Base-by-base conservation (phyloP, 2,797 vertebrate genomes). In the Tokudaia tokunoshimensis region DNA sequence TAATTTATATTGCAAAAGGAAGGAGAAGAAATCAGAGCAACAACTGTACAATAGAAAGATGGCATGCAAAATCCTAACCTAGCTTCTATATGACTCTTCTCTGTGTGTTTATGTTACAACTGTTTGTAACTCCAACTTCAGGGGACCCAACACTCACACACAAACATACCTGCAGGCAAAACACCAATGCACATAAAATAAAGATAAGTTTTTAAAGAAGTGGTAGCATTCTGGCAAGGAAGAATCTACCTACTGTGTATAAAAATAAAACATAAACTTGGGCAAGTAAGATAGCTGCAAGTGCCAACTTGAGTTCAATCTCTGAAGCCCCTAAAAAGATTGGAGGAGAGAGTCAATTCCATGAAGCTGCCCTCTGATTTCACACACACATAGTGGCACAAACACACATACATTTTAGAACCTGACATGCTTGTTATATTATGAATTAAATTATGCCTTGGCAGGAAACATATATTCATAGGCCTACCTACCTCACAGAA, bases 381-480 rank as follows among this genome's bases (percentile, higher is more conserved):
- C 29, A 44, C 65, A 84, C 41, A 65, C 29, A 65, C 5, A 37
- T 1, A 0, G 9, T 61, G 24, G 24, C 57, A 83, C 24, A 83
- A 37, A 41, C 11, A 84, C 29, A 44, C 9, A 63, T 6, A 83
- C 9, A 41, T 34, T 65, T 65, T 44, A 84, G 67, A 55, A 87
- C 13, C 15, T 72, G 47, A 94, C 47, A 63, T 24, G 6, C n/a
- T 95, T 14, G 26, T 34, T 87, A 15, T 34, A 29, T 80, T 37
- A 34, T 84, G 15, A 55, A 72, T 20, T 94, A 22, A 96, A 96
- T 75, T 74, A 91, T 15, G 55, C 47, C 19, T 41, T 34, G 59
- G 41, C 41, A 65, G 47, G n/a, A 67, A 44, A 94, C 0, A 87
- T 29, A 88, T 70, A 86, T 34, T 50, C 75, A 95, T 0, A 89